Percentiles rank a stretch among this genome's conserved stretches.
Evolutionary conservation across 64 coral and sea anemone genomes (phyloP).

Genomic region (Pocillopora damicornis): DNA sequence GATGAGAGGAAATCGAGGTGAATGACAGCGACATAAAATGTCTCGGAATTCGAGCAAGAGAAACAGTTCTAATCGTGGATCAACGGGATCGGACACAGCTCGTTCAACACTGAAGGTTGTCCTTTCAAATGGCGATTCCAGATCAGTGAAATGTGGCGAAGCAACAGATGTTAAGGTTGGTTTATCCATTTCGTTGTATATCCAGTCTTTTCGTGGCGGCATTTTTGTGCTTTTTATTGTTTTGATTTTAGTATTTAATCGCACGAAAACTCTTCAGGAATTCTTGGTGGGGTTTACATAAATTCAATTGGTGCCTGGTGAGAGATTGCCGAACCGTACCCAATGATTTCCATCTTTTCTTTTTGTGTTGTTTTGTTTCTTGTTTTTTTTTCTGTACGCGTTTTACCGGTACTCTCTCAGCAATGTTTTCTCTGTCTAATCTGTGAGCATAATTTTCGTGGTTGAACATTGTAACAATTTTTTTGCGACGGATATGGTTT

Average conservation of each 20-base stretch:
- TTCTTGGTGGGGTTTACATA: slow-evolving; percentile 4
- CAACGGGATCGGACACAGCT: slow-evolving; percentile 79
- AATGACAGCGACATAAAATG: slow-evolving; percentile 52
- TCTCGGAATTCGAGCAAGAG: slow-evolving; percentile 76
- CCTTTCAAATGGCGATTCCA: slow-evolving; percentile 91
- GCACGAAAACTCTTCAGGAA: slow-evolving; percentile 32
- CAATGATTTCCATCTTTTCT: background rate
- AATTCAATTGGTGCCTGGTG: slow-evolving; percentile 16
- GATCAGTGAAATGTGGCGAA: slow-evolving; percentile 98
- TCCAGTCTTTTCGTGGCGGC: too few relatives aligned
- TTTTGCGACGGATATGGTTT: background rate
- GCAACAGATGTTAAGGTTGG: slow-evolving; percentile 95
- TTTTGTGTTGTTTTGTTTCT: background rate
- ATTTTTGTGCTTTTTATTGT: background rate
- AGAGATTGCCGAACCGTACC: background rate
- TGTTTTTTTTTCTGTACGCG: background rate
- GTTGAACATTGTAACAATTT: background rate
- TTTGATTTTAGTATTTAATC: background rate
- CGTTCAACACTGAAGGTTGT: slow-evolving; percentile 92
- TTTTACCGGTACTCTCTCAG: background rate
- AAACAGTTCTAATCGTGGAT: slow-evolving; percentile 87
- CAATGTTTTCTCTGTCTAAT: background rate
- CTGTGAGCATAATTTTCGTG: background rate
- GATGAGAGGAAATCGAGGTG: slow-evolving; percentile 39
- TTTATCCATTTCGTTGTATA: background rate